A percentile compares a stretch with the other conserved stretches of the same genome.
These are phyloP conservation scores for Lutjanus campechanus DNA, from an alignment of 2,797 vertebrate species.

Conservation along the genomic window DNA sequence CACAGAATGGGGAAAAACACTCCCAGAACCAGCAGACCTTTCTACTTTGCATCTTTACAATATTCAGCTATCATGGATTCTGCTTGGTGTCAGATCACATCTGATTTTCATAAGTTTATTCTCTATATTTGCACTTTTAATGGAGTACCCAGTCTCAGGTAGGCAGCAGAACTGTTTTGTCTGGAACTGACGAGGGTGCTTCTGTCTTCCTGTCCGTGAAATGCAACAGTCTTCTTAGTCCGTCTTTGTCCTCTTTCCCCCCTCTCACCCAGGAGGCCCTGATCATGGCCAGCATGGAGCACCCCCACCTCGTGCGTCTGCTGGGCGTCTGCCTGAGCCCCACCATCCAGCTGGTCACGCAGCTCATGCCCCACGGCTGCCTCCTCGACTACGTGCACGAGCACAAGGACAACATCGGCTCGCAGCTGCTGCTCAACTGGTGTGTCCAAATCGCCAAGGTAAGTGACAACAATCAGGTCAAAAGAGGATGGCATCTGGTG, in stretches of 20 bases:
- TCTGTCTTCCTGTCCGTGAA: neutral
- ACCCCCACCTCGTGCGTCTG: conserved; percentile 93
- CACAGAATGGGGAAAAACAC: neutral
- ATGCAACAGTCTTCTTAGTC: conserved; percentile 64
- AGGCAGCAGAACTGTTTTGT: neutral
- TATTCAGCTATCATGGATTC: neutral
- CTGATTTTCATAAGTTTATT: no score
- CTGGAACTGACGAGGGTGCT: neutral
- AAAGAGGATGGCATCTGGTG: neutral
- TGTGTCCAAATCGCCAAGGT: conserved; percentile 98
- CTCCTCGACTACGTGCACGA: conserved; percentile 95
- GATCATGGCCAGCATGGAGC: conserved; percentile 98
- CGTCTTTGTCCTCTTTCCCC: conserved; percentile 34
- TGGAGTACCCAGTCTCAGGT: no score
- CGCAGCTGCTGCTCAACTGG: conserved; percentile 95
- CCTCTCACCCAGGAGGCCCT: conserved; percentile 90
- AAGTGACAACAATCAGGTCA: conserved; percentile 44
- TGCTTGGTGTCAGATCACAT: neutral
- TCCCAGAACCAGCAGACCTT: neutral
- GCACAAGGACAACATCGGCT: conserved; percentile 96
- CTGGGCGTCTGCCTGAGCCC: conserved; percentile 94
- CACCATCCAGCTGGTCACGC: conserved; percentile 94
- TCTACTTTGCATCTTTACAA: no score
- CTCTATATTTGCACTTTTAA: no score
- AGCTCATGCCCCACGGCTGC: conserved; percentile 96